phyloP scores from a whole-genome alignment of 2,888 invertebrate species.

The Itoplectis maculator region DNA sequence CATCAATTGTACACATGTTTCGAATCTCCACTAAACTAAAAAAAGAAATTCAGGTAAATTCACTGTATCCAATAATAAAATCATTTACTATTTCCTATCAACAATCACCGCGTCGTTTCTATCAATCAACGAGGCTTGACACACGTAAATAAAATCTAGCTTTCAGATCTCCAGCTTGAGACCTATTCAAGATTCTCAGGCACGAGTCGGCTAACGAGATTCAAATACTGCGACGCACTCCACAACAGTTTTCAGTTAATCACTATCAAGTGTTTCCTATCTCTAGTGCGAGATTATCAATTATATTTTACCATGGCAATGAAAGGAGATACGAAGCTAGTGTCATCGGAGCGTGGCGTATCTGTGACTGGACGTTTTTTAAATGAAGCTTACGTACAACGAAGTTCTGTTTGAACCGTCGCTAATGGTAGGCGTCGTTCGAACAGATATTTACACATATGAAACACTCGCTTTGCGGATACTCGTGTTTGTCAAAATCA shows the following conservation, averaged over 20 bases:
- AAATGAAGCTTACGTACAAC: constrained; percentile 20
- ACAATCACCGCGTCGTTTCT: not conserved
- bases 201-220: not conserved
- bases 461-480: not conserved
- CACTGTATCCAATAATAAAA: not conserved
- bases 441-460: not conserved
- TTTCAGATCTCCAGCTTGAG: not conserved
- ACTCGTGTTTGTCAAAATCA: not conserved
- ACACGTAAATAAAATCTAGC: not conserved
- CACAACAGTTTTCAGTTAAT: not conserved
- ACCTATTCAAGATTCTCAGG: not conserved
- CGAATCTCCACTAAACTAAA: not conserved
- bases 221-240: not conserved
- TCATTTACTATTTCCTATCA: not conserved
- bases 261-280: not conserved
- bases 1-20: not conserved
- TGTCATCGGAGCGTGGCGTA: constrained; percentile 1
- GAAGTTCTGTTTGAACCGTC: not conserved
- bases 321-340: constrained; percentile 2
- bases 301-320: constrained; percentile 9
- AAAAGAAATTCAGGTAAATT: not conserved
- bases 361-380: constrained; percentile 10
- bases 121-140: not conserved
- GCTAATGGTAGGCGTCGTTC: not conserved
- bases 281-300: not conserved